A percentile compares a stretch with the other conserved stretches of the same genome.
Conservation (phyloP, 2,113 vertebrate genomes). For the cattle (Bos taurus) region DNA sequence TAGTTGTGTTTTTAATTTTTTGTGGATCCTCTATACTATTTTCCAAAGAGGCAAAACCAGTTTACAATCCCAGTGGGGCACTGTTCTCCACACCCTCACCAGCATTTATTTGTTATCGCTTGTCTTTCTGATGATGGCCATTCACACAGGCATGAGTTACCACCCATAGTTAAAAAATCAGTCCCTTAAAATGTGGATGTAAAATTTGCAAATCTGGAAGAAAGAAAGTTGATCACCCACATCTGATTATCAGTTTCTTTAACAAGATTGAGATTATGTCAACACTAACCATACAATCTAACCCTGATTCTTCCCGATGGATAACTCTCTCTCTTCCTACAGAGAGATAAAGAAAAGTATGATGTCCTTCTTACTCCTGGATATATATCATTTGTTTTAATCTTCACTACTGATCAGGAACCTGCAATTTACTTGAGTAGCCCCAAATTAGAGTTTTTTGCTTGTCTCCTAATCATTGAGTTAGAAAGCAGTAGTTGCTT, state of each 20-base stretch:
- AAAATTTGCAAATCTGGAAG: neutral
- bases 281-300: neutral
- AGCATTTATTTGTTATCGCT: neutral
- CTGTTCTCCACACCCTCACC: neutral
- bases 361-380: neutral
- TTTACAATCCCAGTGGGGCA: neutral
- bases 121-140: neutral
- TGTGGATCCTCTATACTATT: neutral
- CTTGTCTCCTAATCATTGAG: neutral
- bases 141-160: neutral
- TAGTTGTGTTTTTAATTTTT: neutral
- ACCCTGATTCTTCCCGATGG: neutral
- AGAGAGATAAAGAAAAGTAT: neutral
- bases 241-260: neutral
- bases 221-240: neutral
- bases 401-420: neutral
- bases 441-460: neutral
- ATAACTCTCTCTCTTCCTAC: neutral
- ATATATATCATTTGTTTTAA: neutral
- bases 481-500: neutral
- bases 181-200: neutral
- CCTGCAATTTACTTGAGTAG: neutral
- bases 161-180: neutral
- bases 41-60: neutral
- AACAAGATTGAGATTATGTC: neutral